Conservation (phyloP, 2,113 vertebrate genomes). For the Fulmarus glacialis region DNA sequence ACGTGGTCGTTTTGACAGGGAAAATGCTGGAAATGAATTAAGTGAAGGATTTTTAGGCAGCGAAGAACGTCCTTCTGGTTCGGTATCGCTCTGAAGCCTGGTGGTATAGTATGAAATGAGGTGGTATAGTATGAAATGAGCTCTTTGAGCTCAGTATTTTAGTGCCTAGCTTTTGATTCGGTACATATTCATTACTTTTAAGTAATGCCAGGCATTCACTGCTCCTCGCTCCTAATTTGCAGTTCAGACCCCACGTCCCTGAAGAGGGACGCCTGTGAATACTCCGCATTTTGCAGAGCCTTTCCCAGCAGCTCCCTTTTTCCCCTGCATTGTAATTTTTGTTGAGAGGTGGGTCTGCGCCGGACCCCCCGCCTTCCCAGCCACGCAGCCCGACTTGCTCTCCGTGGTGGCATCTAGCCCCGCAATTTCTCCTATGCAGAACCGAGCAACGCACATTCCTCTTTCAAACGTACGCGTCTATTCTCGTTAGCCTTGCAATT, state of each 20-base stretch:
- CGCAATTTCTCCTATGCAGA: not conserved
- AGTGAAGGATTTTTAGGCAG: not conserved
- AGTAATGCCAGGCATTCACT: not conserved
- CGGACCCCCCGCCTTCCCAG: not conserved
- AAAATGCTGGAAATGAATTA: not conserved
- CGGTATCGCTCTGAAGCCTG: not conserved
- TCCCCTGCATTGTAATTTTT: not conserved
- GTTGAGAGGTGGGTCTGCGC: too few relatives aligned
- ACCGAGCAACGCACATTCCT: not conserved
- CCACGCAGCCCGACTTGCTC: too few relatives aligned
- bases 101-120: accelerated
- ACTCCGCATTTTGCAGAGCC: not conserved
- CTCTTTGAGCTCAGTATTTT: not conserved
- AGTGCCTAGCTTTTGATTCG: not conserved
- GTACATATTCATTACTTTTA: not conserved
- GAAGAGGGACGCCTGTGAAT: not conserved
- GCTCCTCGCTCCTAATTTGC: not conserved
- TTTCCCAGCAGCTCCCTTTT: not conserved
- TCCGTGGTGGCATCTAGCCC: not conserved
- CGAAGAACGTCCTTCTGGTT: not conserved
- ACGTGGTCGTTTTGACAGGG: not conserved
- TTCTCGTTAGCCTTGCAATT: not conserved
- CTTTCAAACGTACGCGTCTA: not conserved
- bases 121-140: not conserved
- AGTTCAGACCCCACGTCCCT: too few relatives aligned